These are phyloP conservation scores for Aleadryas rufinucha DNA, from an alignment of 2,113 vertebrate genomes.

Conservation along the genomic window DNA sequence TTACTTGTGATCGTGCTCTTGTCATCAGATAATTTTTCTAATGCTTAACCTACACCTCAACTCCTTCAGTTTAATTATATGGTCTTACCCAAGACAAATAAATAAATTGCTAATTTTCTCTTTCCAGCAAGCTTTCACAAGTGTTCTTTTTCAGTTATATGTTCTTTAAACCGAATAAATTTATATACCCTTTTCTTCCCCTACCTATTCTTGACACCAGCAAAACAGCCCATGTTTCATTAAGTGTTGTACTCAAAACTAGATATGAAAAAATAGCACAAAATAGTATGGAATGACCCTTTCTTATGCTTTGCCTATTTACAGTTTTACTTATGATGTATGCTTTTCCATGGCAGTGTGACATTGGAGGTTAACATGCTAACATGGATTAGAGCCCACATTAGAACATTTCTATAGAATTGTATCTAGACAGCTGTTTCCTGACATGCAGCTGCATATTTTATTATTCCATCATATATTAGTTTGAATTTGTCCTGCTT, in stretches of 20 bases:
- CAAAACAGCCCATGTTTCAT: neutral
- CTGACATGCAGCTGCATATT: neutral
- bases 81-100: neutral
- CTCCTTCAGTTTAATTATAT: neutral
- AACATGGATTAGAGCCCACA: too few relatives aligned
- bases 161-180: neutral
- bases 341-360: neutral
- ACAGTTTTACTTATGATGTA: neutral
- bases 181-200: neutral
- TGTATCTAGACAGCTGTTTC: neutral
- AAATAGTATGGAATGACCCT: neutral
- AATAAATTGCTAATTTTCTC: neutral
- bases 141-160: neutral
- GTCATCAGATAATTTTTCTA: neutral
- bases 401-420: neutral
- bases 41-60: neutral
- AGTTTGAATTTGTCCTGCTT: neutral
- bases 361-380: too few relatives aligned
- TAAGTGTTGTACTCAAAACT: neutral
- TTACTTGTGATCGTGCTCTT: neutral
- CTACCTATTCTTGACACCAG: neutral
- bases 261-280: neutral
- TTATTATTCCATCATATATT: neutral
- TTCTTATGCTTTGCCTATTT: neutral
- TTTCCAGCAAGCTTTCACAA: neutral